Conservation (phyloP, 1,140 invertebrate genomes). For the Heliconius congener region DNA sequence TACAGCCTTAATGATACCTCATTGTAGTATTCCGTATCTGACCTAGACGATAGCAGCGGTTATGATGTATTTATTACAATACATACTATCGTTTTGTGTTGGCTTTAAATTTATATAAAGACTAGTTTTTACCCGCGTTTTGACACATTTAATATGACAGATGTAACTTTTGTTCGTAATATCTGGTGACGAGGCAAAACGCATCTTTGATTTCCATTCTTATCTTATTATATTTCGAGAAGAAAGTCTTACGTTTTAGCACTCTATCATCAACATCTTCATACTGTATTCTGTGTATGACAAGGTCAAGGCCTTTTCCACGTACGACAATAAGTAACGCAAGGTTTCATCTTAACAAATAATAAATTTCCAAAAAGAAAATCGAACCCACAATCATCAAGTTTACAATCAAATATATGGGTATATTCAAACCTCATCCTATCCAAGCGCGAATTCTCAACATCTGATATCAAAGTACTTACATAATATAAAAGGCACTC, state of each 20-base stretch:
- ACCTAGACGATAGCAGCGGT: not conserved
- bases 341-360: not conserved
- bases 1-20: slow-evolving; percentile 4
- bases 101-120: too few relatives aligned
- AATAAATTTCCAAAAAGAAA: too few relatives aligned
- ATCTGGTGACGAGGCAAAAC: too few relatives aligned
- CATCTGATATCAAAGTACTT: not conserved
- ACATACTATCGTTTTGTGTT: not conserved
- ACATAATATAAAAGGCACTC: slow-evolving; percentile 1
- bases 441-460: not conserved
- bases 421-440: not conserved
- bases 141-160: too few relatives aligned
- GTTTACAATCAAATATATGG: not conserved
- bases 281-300: not conserved
- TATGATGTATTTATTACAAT: not conserved
- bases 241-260: too few relatives aligned
- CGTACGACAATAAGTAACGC: not conserved
- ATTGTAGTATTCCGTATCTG: not conserved
- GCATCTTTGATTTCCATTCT: too few relatives aligned
- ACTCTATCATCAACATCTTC: not conserved
- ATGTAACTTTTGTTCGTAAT: too few relatives aligned
- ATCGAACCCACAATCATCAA: too few relatives aligned
- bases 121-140: too few relatives aligned
- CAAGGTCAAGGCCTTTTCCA: not conserved
- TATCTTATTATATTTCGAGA: too few relatives aligned